Conservation (phyloP, 2,113 vertebrate species). For the Asarcornis scutulata region DNA sequence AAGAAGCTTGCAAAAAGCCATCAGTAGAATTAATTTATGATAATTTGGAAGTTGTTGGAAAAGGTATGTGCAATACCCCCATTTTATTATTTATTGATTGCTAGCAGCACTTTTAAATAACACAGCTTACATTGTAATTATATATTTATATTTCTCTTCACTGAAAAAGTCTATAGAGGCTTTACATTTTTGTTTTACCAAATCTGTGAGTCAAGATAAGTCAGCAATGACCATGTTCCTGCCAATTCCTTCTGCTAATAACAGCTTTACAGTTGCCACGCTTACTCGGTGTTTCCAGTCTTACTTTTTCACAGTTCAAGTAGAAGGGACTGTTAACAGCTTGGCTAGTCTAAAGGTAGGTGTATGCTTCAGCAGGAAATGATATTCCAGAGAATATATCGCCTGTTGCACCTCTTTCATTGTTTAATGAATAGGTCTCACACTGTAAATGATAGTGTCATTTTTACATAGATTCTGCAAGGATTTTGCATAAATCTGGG, state of each 20-base stretch:
- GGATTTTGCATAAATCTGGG: neutral
- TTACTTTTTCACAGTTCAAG: fast-evolving
- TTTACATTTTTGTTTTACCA: neutral
- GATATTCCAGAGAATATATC: neutral
- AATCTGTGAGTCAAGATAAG: fast-evolving
- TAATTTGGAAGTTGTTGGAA: neutral
- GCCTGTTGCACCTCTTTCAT: neutral
- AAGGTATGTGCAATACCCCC: neutral
- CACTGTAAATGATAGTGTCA: neutral
- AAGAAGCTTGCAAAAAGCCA: neutral
- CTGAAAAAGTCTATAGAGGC: neutral
- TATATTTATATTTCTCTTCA: neutral
- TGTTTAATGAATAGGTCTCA: neutral
- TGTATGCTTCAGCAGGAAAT: neutral
- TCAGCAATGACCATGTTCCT: neutral
- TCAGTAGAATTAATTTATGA: neutral
- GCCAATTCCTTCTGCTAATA: neutral
- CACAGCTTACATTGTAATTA: neutral
- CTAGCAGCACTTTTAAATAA: neutral
- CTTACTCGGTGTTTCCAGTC: neutral
- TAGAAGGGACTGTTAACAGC: neutral
- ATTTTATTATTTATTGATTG: neutral
- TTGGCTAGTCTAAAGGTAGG: fast-evolving
- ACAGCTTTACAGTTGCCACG: neutral
- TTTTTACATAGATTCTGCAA: neutral